Base-by-base conservation (phyloP, 2,888 invertebrate species). In the Smittia aterrima region DNA sequence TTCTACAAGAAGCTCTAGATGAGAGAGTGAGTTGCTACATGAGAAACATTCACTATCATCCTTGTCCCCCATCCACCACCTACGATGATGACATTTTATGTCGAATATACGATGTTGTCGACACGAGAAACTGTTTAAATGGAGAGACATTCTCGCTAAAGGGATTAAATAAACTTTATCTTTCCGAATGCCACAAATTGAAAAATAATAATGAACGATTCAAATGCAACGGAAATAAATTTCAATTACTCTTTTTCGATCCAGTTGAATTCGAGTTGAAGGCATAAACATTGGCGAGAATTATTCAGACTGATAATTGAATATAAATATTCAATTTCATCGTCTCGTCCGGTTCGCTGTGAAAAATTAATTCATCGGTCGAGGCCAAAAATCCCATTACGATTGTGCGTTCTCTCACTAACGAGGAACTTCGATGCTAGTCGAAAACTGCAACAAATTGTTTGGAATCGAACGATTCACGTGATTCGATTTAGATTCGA, bases 141-240 rank as follows among this genome's bases (percentile, higher is more conserved):
- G n/a, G 22, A 62, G 54, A 54, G 16, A 9, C 13, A 20, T 9
- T 18, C 18, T 4, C 22, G 6, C 58, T 20, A 62, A 62, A 24
- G 58, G 58, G 24, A 62, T 62, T 62, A 62, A 24, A 24, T 6
- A 62, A 62, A 62, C 58, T 62, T 62, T 62, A 62, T 62, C 58
- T 62, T 24, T 62, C 1, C 22, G 24, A 22, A 62, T 62, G 22
- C 47, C 11, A 13, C 58, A 62, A 62, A 62, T 62, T 62, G 58
- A 62, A 62, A 62, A 62, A 62, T 62, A 62, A 62, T 62, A 62
- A 62, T 7, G 24, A 22, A 6, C 24, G 58, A 62, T 47, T 47
- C 47, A 3, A 47, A 2, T 47, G n/a, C 16, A 6, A 11, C n/a
- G 47, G 11, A 11, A 16, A 47, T 47, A 47, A 47, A 47, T 47